Percentiles rank a stretch among this genome's conserved stretches.
phyloP scores from a whole-genome alignment of 2,888 invertebrate genomes.

The Drosophila planitibia region DNA sequence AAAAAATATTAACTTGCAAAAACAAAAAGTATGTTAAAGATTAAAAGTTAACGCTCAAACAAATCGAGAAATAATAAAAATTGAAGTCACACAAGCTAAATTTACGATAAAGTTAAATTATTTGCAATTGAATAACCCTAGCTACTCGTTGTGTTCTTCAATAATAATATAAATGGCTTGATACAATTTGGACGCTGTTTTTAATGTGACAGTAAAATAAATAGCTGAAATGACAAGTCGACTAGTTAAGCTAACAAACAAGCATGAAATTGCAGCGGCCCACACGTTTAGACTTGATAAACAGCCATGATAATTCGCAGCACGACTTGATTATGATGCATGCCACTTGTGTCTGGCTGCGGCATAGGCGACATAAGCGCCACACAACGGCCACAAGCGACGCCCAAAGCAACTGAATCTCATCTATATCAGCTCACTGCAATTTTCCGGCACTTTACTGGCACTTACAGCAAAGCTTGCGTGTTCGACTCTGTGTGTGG shows the following conservation, averaged over 20 bases:
- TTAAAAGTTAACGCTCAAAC: too few species aligned
- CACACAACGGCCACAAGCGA: slow-evolving; percentile 41
- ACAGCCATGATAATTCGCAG: slow-evolving; percentile 44
- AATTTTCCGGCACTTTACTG: slow-evolving; percentile 73
- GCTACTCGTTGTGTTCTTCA: neutral
- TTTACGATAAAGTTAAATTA: neutral
- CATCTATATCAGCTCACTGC: slow-evolving; percentile 47
- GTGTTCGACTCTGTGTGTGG: slow-evolving; percentile 47
- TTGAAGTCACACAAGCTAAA: neutral
- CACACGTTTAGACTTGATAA: slow-evolving; percentile 50
- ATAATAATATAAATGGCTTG: neutral
- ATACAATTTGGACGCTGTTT: slow-evolving; percentile 12
- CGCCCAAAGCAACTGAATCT: slow-evolving; percentile 57
- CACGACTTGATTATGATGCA: slow-evolving; percentile 59
- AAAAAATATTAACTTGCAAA: too few species aligned
- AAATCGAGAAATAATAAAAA: neutral
- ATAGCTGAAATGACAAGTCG: slow-evolving; percentile 25
- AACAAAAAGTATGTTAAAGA: neutral
- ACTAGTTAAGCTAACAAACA: slow-evolving; percentile 25
- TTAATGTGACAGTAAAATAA: slow-evolving; percentile 28
- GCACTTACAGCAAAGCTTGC: slow-evolving; percentile 67
- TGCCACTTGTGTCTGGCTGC: slow-evolving; percentile 39
- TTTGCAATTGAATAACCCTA: neutral
- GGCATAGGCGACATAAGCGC: neutral
- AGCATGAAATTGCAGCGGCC: slow-evolving; percentile 28